Evolutionary conservation across 2,888 invertebrate genomes (phyloP).

Genomic region (Drosophila neoperkinsi): DNA sequence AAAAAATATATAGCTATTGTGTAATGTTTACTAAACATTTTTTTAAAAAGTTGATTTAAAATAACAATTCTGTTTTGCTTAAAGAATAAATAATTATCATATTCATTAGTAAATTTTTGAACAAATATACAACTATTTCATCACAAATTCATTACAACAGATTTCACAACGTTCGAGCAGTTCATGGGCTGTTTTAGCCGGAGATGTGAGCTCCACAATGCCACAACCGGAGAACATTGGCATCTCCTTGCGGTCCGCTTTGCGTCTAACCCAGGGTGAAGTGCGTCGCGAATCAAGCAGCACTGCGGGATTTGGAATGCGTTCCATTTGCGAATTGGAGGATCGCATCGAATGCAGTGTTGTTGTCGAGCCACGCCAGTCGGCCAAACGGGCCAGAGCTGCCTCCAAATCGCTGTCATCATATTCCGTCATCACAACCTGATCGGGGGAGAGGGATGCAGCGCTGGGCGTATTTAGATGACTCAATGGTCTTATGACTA

Average conservation of each 20-base stretch:
- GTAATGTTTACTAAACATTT: neutral
- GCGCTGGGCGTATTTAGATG: conserved; percentile 63
- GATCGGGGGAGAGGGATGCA: conserved; percentile 53
- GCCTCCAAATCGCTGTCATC: conserved; percentile 59
- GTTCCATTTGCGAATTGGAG: conserved; percentile 32
- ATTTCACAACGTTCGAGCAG: conserved; percentile 77
- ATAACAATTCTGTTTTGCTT: neutral
- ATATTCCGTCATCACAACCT: conserved; percentile 56
- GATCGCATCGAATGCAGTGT: conserved; percentile 53
- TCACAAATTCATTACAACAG: conserved; percentile 77
- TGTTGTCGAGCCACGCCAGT: conserved; percentile 47
- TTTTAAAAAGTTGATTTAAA: neutral
- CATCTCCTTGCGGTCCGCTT: conserved; percentile 44
- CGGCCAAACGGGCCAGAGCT: conserved; percentile 48
- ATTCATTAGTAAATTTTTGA: neutral
- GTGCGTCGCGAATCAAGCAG: conserved; percentile 63
- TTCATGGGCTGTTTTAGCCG: conserved; percentile 27
- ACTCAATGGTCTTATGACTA: conserved; percentile 65
- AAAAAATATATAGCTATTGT: neutral
- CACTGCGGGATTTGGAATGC: conserved; percentile 52
- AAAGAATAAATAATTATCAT: neutral
- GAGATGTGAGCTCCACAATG: conserved; percentile 33
- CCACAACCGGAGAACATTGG: conserved; percentile 31
- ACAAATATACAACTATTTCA: conserved; percentile 46
- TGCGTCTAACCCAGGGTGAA: conserved; percentile 69